Conservation (phyloP, 2,113 vertebrate genomes). For the Orcinus orca region DNA sequence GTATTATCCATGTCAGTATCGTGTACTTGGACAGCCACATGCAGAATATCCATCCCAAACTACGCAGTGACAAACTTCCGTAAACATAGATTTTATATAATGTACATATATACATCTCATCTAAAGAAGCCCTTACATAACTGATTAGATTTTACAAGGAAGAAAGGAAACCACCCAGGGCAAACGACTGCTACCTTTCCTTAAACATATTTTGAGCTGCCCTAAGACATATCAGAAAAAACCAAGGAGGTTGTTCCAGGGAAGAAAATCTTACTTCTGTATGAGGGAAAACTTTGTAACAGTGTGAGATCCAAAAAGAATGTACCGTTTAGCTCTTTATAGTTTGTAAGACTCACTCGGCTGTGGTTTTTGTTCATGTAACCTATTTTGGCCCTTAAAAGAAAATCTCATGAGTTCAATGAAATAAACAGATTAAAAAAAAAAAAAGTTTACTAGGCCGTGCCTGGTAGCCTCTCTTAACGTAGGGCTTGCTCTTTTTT, state of each 20-base stretch:
- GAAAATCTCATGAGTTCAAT: background rate
- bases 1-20: background rate
- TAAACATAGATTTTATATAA: background rate
- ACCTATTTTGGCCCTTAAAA: background rate
- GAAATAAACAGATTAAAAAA: background rate
- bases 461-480: background rate
- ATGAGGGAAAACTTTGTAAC: background rate
- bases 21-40: fast-evolving
- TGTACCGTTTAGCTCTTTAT: background rate
- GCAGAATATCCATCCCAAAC: too few species aligned
- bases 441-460: background rate
- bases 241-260: background rate
- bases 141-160: background rate
- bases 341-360: background rate
- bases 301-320: background rate
- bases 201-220: background rate
- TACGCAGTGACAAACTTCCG: background rate
- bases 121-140: background rate
- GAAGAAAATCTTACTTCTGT: background rate
- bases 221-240: background rate
- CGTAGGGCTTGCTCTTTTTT: background rate
- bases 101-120: background rate
- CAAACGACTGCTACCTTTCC: background rate
- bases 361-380: background rate
- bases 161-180: background rate